Percentiles rank a stretch among this genome's conserved stretches.
These are phyloP conservation scores for Crocidura indochinensis DNA, from an alignment of 2,797 vertebrate species.

Conservation along the genomic window DNA sequence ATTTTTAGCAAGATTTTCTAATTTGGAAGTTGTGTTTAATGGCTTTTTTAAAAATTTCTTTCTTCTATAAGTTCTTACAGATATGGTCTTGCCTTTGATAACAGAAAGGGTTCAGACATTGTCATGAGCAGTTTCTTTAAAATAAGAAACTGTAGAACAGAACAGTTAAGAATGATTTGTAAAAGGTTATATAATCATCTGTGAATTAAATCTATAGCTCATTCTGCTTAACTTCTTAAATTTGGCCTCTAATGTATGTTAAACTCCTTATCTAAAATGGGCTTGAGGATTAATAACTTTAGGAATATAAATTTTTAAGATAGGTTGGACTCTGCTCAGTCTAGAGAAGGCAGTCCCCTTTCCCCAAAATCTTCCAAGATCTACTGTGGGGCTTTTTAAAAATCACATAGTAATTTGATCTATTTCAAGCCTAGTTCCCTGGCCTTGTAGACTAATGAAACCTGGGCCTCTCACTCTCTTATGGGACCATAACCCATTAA, in stretches of 20 bases:
- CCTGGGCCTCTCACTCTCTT: not conserved
- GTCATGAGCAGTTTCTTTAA: slow-evolving; percentile 30
- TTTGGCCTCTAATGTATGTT: slow-evolving; percentile 64
- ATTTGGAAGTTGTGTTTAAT: slow-evolving; percentile 48
- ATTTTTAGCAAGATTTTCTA: slow-evolving; percentile 67
- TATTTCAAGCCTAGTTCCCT: slow-evolving; percentile 35
- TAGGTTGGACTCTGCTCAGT: slow-evolving; percentile 3
- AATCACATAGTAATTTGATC: slow-evolving; percentile 22
- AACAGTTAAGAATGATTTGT: slow-evolving; percentile 65
- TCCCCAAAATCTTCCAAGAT: slow-evolving; percentile 16
- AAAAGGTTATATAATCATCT: slow-evolving; percentile 65
- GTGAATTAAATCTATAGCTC: slow-evolving; percentile 63
- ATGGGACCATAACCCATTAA: not conserved
- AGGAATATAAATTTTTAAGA: slow-evolving; percentile 61
- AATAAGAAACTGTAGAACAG: slow-evolving; percentile 54
- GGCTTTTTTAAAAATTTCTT: slow-evolving; percentile 23
- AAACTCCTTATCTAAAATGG: slow-evolving; percentile 70
- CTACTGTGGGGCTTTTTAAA: not conserved
- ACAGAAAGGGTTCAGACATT: slow-evolving; percentile 46
- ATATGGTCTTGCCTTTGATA: slow-evolving; percentile 47
- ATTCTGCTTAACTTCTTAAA: slow-evolving; percentile 62
- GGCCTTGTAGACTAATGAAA: not conserved
- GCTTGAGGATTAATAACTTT: slow-evolving; percentile 66
- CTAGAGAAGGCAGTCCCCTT: slow-evolving; percentile 25
- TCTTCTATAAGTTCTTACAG: slow-evolving; percentile 38